A percentile compares a stretch with the other conserved stretches of the same genome.
Conservation (phyloP, 1,140 invertebrate species). For the Hylyphantes graminicola region DNA sequence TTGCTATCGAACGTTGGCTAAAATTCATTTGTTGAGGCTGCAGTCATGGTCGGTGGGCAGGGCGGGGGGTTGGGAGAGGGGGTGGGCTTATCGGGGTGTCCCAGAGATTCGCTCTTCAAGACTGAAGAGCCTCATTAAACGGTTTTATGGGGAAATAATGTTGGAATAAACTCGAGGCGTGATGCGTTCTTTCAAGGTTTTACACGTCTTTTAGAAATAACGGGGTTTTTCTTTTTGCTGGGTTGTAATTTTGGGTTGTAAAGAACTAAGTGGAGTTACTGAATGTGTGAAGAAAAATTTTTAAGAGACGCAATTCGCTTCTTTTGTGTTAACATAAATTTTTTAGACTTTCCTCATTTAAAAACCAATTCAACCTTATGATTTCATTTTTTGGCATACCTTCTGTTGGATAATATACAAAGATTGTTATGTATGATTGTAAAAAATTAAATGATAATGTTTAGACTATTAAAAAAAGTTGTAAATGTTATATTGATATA, state of each 20-base stretch:
- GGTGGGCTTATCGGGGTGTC: constrained; percentile 36
- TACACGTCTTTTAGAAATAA: neutral
- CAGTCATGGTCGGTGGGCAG: constrained; percentile 47
- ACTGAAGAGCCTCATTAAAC: constrained; percentile 54
- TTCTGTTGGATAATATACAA: too few relatives aligned
- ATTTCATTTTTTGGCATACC: too few relatives aligned
- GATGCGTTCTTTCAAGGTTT: constrained; percentile 10
- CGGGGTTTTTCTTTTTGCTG: constrained; percentile 2
- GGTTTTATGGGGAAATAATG: constrained; percentile 57
- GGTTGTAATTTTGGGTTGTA: neutral
- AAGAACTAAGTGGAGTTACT: neutral
- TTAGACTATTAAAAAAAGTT: too few relatives aligned
- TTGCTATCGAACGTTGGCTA: constrained; percentile 54
- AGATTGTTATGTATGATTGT: too few relatives aligned
- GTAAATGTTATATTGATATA: too few relatives aligned
- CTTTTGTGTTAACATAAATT: neutral
- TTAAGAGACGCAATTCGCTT: neutral
- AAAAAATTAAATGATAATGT: too few relatives aligned
- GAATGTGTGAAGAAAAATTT: neutral
- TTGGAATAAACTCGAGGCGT: neutral
- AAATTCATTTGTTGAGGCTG: constrained; percentile 60
- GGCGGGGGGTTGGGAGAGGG: constrained; percentile 27
- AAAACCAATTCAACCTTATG: too few relatives aligned
- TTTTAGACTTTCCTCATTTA: too few relatives aligned
- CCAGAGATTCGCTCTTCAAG: constrained; percentile 51